These are phyloP conservation scores for Athalia circularis DNA, from an alignment of 2,888 invertebrate genomes.

Conservation along the genomic window DNA sequence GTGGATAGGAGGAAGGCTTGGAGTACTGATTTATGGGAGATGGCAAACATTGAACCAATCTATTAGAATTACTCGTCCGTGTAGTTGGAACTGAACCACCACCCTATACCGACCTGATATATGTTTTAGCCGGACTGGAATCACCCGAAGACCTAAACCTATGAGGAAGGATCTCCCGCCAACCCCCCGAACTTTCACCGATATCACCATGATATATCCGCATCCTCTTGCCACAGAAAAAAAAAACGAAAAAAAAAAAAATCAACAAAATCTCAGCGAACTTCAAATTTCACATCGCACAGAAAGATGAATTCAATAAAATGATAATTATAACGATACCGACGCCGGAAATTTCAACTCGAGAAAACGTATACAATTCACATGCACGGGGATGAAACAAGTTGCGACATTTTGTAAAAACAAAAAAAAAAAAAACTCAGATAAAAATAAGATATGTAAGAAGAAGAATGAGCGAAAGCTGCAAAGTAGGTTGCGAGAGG, in stretches of 20 bases:
- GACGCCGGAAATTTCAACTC: neutral
- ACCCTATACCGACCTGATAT: slow-evolving; percentile 40
- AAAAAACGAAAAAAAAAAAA: too few relatives aligned
- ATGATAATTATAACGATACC: neutral
- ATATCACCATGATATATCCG: neutral
- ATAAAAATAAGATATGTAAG: neutral
- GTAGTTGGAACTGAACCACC: slow-evolving; percentile 54
- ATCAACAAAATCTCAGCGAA: too few relatives aligned
- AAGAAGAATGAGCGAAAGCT: too few relatives aligned
- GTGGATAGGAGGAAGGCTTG: slow-evolving; percentile 6
- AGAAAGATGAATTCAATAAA: neutral
- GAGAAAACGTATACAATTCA: neutral
- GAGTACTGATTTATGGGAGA: slow-evolving; percentile 53
- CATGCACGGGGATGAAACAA: neutral
- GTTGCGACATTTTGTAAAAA: neutral
- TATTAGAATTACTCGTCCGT: slow-evolving; percentile 63
- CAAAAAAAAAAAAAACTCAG: neutral
- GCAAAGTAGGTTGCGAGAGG: neutral
- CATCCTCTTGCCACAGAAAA: neutral
- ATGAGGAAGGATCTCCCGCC: slow-evolving; percentile 16
- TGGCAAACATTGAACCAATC: slow-evolving; percentile 60
- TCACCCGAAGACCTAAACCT: slow-evolving; percentile 46
- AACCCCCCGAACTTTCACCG: neutral
- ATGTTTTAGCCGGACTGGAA: slow-evolving; percentile 57
- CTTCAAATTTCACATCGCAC: too few relatives aligned